Base-by-base conservation (phyloP, 2,888 invertebrate genomes). In the Conops quadrifasciatus region DNA sequence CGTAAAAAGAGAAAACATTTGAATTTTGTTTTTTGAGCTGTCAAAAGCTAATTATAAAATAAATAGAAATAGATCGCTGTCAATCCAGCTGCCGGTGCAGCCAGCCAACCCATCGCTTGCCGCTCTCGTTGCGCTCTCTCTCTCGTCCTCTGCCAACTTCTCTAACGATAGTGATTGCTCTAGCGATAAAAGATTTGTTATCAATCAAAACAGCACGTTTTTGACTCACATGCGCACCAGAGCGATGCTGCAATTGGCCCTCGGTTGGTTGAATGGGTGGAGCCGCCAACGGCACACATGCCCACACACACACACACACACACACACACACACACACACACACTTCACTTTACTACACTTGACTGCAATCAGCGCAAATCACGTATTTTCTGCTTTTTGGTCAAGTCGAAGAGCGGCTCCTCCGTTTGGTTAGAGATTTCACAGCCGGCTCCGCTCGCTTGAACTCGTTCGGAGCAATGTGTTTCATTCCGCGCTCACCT, bases 101-200 rank as follows among this genome's bases (percentile, higher is more conserved):
- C 56, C 43, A 13, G 24, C 51, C 21, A 24, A 30, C 30, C 21
- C 36, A 24, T 30, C 24, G 24, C 43, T 43, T 45, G 13, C 43
- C 11, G 2, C 2, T 21, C 51, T 21, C 24, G 11, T 19, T n/a
- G n/a, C n/a, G n/a, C n/a, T 36, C 15, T 16, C 30, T 49, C 26
- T 11, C 30, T 53, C 28, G 13, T 53, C 13, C 51, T 28, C 78
- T 79, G 77, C 74, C 78, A 78, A 79, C 28, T n/a, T n/a, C 16
- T 58, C 67, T 60, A 78, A 19, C 19, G 51, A 65, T 65, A 51
- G 47, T 30, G 59, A 59, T 45, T 26, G 36, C 58, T 36, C 36
- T 30, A 24, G 62, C 78, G 78, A 79, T 81, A 81, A 4, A 81
- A 82, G 84, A 80, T 81, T 84, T 83, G 81, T 83, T 84, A 83